Conservation (phyloP, 2,113 vertebrate species). For the Heteronetta atricapilla region DNA sequence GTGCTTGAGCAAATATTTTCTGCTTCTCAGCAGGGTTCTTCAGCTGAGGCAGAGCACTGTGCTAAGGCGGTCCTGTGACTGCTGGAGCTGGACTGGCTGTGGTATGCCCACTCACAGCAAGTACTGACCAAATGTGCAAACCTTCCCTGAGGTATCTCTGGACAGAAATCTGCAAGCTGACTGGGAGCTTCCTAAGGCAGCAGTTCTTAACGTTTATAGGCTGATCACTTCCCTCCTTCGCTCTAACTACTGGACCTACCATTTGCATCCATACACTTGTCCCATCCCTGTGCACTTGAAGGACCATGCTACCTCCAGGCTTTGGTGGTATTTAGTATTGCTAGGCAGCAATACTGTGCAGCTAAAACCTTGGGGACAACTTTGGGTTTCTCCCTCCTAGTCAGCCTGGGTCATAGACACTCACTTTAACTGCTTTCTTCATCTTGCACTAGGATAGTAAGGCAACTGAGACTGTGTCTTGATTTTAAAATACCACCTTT, state of each 20-base stretch:
- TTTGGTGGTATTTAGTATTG: not conserved
- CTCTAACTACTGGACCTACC: not conserved
- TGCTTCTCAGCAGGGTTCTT: not conserved
- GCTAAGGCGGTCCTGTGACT: not conserved
- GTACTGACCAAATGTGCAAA: not conserved
- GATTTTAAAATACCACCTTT: not conserved
- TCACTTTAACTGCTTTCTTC: not conserved
- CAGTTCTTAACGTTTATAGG: not conserved
- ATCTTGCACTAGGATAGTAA: not conserved
- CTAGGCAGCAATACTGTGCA: not conserved
- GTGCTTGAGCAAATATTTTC: constrained; percentile 13
- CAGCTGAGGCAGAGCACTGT: not conserved
- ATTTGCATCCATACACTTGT: not conserved
- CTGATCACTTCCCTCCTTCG: fast-evolving
- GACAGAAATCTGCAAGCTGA: not conserved
- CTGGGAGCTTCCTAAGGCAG: not conserved
- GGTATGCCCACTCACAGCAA: not conserved
- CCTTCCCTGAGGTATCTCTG: not conserved
- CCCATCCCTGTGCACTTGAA: not conserved
- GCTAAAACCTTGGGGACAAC: not conserved
- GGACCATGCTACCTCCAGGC: not conserved
- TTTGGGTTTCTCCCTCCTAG: not conserved
- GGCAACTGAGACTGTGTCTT: not conserved
- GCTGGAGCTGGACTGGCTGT: not conserved
- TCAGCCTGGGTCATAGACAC: not conserved